Conservation (phyloP, 2,113 vertebrate genomes). For the Crocuta crocuta region DNA sequence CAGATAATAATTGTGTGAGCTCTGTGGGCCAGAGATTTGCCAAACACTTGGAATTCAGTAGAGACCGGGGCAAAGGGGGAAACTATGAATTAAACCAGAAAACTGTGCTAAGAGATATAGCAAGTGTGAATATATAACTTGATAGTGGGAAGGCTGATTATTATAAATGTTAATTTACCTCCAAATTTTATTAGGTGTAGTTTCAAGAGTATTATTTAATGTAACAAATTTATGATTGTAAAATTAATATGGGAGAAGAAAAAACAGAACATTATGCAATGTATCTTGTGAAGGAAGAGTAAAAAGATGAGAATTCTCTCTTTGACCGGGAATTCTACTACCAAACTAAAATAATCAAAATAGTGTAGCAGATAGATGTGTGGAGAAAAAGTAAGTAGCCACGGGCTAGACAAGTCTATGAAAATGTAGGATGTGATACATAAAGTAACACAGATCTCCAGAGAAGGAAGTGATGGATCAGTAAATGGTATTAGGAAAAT, state of each 20-base stretch:
- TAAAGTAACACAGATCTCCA: background rate
- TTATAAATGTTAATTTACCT: background rate
- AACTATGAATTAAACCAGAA: slow-evolving; percentile 11
- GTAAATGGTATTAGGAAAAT: background rate
- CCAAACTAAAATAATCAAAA: background rate
- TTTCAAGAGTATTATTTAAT: background rate
- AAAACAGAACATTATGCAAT: background rate
- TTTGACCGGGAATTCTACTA: background rate
- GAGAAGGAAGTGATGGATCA: background rate
- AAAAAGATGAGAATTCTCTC: background rate
- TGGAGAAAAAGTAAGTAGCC: background rate
- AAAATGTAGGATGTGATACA: background rate
- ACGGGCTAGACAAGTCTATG: background rate
- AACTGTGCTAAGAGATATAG: background rate
- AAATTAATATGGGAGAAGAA: background rate
- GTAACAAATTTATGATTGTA: background rate
- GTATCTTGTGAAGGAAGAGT: background rate
- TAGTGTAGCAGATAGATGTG: background rate
- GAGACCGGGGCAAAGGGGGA: background rate
- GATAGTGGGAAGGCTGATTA: background rate
- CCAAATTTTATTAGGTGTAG: background rate
- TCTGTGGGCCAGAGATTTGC: background rate
- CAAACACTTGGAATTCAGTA: background rate
- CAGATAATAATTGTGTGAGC: background rate
- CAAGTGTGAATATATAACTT: background rate